A percentile compares a stretch with the other conserved stretches of the same genome.
phyloP scores from a whole-genome alignment of 1,140 invertebrate genomes.

The Formica exsecta region DNA sequence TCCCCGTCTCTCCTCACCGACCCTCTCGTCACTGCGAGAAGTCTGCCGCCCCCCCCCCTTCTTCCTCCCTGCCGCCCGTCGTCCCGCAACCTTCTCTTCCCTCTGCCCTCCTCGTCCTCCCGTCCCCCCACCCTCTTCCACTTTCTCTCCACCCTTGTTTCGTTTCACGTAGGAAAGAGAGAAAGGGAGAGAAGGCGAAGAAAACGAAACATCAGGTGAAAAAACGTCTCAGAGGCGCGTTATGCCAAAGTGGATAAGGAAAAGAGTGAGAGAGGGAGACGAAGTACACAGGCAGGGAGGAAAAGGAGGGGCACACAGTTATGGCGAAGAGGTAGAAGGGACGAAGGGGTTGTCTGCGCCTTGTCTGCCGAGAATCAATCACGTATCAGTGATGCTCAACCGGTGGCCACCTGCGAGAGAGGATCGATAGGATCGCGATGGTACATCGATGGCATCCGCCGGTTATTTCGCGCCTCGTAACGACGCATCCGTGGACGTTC shows the following conservation, averaged over 20 bases:
- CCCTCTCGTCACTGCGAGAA: conserved; percentile 68
- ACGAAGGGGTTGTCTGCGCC: conserved; percentile 83
- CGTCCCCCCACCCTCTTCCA: conserved; percentile 63
- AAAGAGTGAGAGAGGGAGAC: conserved; percentile 56
- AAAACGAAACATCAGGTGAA: conserved; percentile 65
- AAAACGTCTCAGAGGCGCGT: conserved; percentile 50
- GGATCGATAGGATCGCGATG: conserved; percentile 49
- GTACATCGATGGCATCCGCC: conserved; percentile 32
- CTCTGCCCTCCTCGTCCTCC: conserved; percentile 66
- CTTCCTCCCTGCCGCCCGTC: conserved; percentile 63
- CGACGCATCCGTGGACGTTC: conserved; percentile 4
- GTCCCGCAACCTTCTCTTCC: conserved; percentile 53
- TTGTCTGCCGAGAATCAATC: conserved; percentile 85
- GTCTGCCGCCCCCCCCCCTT: conserved; percentile 36
- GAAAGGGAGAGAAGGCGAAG: conserved; percentile 62
- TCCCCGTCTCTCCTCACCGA: conserved; percentile 45
- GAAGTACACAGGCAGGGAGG: conserved; percentile 67
- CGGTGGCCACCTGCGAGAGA: conserved; percentile 60
- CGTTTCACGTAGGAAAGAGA: conserved; percentile 63
- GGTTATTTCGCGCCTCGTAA: conserved; percentile 10
- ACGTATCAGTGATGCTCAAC: conserved; percentile 81
- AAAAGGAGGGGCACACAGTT: conserved; percentile 59
- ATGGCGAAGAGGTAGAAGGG: conserved; percentile 57
- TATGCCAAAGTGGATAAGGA: conserved; percentile 54
- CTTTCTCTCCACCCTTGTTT: conserved; percentile 67